phyloP scores from a whole-genome alignment of 1,140 invertebrate species.

The Ericerus pela region DNA sequence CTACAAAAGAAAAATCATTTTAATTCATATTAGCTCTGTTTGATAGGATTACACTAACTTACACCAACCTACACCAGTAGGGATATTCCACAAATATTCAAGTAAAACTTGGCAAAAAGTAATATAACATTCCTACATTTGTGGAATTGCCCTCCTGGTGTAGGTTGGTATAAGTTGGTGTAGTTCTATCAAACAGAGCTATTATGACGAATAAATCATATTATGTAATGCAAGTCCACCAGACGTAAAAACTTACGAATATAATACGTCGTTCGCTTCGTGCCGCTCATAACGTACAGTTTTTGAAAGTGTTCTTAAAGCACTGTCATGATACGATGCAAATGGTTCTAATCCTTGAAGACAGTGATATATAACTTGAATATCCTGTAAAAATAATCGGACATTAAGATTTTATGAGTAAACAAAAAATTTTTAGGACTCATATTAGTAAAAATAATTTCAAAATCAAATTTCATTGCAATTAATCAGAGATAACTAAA shows the following conservation, averaged over 20 bases:
- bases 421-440: not conserved
- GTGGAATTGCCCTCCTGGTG: no score
- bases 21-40: no score
- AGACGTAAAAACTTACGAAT: constrained; percentile 39
- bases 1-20: constrained; percentile 37
- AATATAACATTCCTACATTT: no score
- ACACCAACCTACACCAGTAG: no score
- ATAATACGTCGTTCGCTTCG: constrained; percentile 62
- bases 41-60: no score
- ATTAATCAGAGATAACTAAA: not conserved
- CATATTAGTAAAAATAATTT: not conserved
- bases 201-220: not conserved
- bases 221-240: not conserved
- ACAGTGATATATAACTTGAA: constrained; percentile 60
- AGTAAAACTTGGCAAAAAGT: no score
- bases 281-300: constrained; percentile 56
- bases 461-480: not conserved
- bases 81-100: no score
- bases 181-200: not conserved
- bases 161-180: no score
- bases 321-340: constrained; percentile 50
- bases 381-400: constrained; percentile 40
- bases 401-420: not conserved
- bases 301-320: constrained; percentile 50
- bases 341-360: constrained; percentile 57